These are phyloP conservation scores for Chelmon rostratus DNA, from an alignment of 2,797 vertebrate genomes.

Conservation along the genomic window DNA sequence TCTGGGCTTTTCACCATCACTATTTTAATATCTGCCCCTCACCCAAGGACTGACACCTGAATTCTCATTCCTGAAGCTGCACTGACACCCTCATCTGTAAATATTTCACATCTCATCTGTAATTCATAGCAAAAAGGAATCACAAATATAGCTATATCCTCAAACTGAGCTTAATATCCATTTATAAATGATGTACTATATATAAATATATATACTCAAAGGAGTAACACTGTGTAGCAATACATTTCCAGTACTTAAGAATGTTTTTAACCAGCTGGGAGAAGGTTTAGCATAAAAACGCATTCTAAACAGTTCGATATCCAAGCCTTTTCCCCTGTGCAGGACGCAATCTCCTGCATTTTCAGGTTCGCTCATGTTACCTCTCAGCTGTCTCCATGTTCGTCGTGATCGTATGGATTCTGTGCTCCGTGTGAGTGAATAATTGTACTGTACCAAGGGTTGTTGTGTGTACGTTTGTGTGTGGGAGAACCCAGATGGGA, in stretches of 20 bases:
- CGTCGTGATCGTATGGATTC: conserved; percentile 69
- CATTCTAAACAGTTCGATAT: conserved; percentile 65
- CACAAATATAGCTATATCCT: conserved; percentile 69
- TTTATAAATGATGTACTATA: conserved; percentile 76
- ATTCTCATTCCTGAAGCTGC: conserved; percentile 61
- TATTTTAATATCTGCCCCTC: conserved; percentile 52
- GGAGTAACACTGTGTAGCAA: conserved; percentile 86
- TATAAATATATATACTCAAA: conserved; percentile 62
- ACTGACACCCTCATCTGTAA: conserved; percentile 72
- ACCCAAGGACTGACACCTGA: conserved; percentile 43
- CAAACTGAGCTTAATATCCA: conserved; percentile 74
- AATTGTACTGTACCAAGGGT: conserved; percentile 62
- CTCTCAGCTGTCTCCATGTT: conserved; percentile 73
- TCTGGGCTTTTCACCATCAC: conserved; percentile 39
- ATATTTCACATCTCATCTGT: conserved; percentile 62
- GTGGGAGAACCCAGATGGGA: conserved; percentile 70
- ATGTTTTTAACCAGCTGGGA: conserved; percentile 80
- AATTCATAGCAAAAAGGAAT: conserved; percentile 51
- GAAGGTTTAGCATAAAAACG: conserved; percentile 63
- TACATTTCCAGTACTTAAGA: conserved; percentile 82
- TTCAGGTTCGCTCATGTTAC: conserved; percentile 85
- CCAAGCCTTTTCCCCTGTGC: conserved; percentile 67
- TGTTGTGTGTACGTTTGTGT: conserved; percentile 64
- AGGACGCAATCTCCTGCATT: conserved; percentile 69
- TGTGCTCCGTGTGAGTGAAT: conserved; percentile 67